Evolutionary conservation across 2,797 vertebrate species (phyloP).

Genomic region (Chrosomus eos): DNA sequence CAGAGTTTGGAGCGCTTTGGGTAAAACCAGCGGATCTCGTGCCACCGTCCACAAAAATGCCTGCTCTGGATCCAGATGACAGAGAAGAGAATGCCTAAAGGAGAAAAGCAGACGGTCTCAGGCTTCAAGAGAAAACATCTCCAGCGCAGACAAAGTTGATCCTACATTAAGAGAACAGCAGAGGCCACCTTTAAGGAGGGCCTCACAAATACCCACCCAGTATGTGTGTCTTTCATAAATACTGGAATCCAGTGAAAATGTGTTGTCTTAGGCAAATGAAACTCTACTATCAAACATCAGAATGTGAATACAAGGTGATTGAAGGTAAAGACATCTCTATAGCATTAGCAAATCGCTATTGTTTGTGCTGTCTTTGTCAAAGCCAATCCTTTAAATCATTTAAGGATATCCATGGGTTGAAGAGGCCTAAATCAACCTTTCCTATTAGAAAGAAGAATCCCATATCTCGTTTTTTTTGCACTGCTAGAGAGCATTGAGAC

Average conservation of each 20-base stretch:
- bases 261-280: constrained; percentile 35
- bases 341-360: not conserved
- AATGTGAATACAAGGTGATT: not conserved
- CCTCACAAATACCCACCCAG: constrained; percentile 26
- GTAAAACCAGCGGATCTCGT: constrained; percentile 52
- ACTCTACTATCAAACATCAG: constrained; percentile 20
- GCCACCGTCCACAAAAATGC: constrained; percentile 68
- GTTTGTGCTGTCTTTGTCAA: not conserved
- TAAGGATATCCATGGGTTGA: not conserved
- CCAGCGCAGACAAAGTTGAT: constrained; percentile 28
- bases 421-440: not conserved
- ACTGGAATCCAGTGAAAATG: constrained; percentile 24
- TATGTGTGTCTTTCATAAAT: constrained; percentile 20
- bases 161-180: constrained; percentile 33
- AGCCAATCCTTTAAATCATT: constrained; percentile 1
- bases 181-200: constrained; percentile 27
- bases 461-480: too few species aligned
- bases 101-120: constrained; percentile 46
- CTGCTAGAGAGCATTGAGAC: too few species aligned
- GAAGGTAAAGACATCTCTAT: not conserved
- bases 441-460: not conserved
- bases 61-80: constrained; percentile 64
- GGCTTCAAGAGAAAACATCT: constrained; percentile 45
- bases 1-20: constrained; percentile 16
- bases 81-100: constrained; percentile 52